Evolutionary conservation across 2,888 invertebrate species (phyloP).

Genomic region (Sphaeridia pumilis): DNA sequence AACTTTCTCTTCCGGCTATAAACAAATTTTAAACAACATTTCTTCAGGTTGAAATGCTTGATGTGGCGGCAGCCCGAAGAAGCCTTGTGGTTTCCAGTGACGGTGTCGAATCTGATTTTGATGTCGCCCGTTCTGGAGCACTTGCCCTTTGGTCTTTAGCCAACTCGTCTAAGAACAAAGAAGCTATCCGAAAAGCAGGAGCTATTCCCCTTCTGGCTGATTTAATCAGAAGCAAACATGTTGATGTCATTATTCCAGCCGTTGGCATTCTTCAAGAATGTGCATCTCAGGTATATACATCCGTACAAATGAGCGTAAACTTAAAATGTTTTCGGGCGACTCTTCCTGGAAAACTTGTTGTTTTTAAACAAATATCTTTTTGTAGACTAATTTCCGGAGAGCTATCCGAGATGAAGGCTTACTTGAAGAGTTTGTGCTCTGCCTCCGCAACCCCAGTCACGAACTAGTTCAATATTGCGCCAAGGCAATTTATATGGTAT

Average conservation of each 20-base stretch:
- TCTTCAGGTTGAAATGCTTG: slow-evolving; percentile 64
- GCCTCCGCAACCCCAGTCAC: slow-evolving; percentile 58
- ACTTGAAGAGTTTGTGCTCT: slow-evolving; percentile 71
- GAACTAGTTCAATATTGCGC: slow-evolving; percentile 79
- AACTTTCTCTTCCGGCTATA: neutral
- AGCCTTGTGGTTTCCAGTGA: slow-evolving; percentile 3
- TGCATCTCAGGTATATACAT: slow-evolving; percentile 60
- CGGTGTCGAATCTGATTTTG: slow-evolving; percentile 32
- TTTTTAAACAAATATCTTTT: slow-evolving; percentile 30
- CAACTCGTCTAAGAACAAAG: slow-evolving; percentile 64
- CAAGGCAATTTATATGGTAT: slow-evolving; percentile 67
- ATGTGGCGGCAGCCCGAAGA: slow-evolving; percentile 44
- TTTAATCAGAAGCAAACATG: slow-evolving; percentile 66
- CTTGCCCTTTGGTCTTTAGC: slow-evolving; percentile 81
- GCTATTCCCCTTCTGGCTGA: slow-evolving; percentile 53
- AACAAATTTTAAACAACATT: neutral
- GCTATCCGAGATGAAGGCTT: slow-evolving; percentile 81
- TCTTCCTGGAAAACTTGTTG: too few species aligned
- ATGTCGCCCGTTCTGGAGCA: slow-evolving; percentile 65
- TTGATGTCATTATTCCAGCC: slow-evolving; percentile 73
- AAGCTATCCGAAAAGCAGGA: slow-evolving; percentile 65
- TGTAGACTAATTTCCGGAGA: slow-evolving; percentile 50
- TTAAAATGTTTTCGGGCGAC: too few species aligned
- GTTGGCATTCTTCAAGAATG: slow-evolving; percentile 79
- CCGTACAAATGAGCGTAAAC: too few species aligned